phyloP scores from a whole-genome alignment of 2,113 vertebrate species.

The Gnathonemus longibarbis region DNA sequence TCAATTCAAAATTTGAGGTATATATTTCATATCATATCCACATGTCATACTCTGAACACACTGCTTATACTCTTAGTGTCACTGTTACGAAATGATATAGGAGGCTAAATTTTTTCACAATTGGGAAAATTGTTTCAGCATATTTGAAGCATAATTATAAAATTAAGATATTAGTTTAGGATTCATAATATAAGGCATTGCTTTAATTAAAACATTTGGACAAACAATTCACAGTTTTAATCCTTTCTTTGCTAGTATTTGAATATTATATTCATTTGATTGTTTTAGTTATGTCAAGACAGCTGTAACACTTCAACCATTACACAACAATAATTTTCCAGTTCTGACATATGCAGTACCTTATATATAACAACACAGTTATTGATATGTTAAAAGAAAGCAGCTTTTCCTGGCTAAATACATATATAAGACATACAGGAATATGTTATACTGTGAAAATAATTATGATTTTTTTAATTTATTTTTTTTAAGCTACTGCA shows the following conservation, averaged over 20 bases:
- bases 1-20: conserved; percentile 25
- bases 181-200: conserved; percentile 26
- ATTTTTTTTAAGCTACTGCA: conserved; percentile 61
- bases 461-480: conserved; percentile 50
- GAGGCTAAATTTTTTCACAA: conserved; percentile 4
- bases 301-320: conserved; percentile 25
- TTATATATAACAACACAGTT: conserved; percentile 28
- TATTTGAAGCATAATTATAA: conserved; percentile 12
- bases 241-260: conserved; percentile 18
- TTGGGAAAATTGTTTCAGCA: not conserved
- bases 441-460: conserved; percentile 59
- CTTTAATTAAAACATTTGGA: conserved; percentile 22
- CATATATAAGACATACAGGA: conserved; percentile 19
- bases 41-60: conserved; percentile 8
- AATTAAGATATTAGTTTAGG: conserved; percentile 21
- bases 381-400: conserved; percentile 25
- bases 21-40: conserved; percentile 11
- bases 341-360: conserved; percentile 25
- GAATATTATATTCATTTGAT: conserved; percentile 20
- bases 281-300: conserved; percentile 21
- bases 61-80: conserved; percentile 16
- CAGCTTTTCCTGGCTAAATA: conserved; percentile 25
- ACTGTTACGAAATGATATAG: not conserved
- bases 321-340: conserved; percentile 24
- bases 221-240: conserved; percentile 30